These are phyloP conservation scores for Vicugna pacos DNA, from an alignment of 2,113 vertebrate genomes.

Conservation along the genomic window DNA sequence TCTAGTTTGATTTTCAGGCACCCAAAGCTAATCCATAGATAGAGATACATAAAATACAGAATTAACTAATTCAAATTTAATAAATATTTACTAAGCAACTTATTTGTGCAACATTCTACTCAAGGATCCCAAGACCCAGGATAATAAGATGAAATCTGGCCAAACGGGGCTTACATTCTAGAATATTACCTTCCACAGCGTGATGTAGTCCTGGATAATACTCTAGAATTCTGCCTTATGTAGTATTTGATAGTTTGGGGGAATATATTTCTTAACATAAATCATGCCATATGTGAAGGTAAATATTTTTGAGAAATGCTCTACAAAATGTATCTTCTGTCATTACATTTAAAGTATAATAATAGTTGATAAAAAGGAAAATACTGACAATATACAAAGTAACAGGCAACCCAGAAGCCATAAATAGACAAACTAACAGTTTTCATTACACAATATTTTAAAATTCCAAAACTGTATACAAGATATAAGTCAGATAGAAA, in stretches of 20 bases:
- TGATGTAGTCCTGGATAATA: background rate
- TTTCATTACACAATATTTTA: background rate
- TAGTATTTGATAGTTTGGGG: background rate
- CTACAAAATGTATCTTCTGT: background rate
- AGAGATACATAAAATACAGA: conserved; percentile 11
- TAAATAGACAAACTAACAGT: background rate
- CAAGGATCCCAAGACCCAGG: background rate
- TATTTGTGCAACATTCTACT: background rate
- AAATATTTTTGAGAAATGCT: conserved; percentile 29
- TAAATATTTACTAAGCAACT: conserved; percentile 52
- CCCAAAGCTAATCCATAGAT: conserved; percentile 38
- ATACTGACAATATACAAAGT: background rate
- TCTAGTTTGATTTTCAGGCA: conserved; percentile 65
- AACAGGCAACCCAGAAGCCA: background rate
- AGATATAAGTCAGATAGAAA: background rate
- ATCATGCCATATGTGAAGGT: background rate
- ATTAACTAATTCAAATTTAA: conserved; percentile 6
- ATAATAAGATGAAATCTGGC: background rate
- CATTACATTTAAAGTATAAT: background rate
- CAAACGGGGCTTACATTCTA: background rate
- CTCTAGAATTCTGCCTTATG: background rate
- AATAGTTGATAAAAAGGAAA: background rate
- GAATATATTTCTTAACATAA: background rate
- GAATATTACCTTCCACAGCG: background rate
- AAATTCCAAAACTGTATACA: background rate